Evolutionary conservation across 2,113 vertebrate species (phyloP).

Genomic region (Atrichornis clamosus): DNA sequence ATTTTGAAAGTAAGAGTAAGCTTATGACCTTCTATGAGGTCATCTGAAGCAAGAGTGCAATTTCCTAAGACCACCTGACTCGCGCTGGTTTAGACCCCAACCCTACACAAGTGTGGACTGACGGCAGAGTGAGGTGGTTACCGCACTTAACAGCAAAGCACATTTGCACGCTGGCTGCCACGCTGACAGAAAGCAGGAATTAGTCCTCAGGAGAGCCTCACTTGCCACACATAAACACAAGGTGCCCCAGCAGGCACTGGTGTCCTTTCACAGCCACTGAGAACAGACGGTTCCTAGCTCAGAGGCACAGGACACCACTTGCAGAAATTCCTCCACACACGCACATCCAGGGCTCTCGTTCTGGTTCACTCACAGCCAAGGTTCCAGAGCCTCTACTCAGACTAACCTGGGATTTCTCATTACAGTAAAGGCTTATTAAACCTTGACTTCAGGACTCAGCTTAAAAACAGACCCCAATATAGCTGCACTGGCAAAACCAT

Average conservation of each 20-base stretch:
- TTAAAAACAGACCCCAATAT: neutral
- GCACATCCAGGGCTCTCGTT: accelerated
- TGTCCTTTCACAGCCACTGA: neutral
- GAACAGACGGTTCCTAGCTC: accelerated
- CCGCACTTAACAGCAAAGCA: accelerated
- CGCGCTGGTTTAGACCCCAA: neutral
- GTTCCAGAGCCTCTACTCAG: neutral
- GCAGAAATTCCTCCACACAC: neutral
- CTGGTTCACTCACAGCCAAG: neutral
- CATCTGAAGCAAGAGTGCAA: neutral
- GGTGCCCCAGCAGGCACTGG: neutral
- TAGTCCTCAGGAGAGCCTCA: neutral
- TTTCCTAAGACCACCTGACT: neutral
- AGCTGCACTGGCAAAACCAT: neutral
- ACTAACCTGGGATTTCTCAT: neutral
- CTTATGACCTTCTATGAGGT: neutral
- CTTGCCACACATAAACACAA: neutral
- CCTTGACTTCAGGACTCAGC: neutral
- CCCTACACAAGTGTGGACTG: accelerated
- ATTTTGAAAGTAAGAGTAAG: neutral
- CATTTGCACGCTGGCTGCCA: neutral
- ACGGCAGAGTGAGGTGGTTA: neutral
- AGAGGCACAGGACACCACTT: neutral
- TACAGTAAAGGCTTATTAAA: neutral
- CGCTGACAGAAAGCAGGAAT: neutral